These are phyloP conservation scores for Myxocyprinus asiaticus DNA, from an alignment of 2,113 vertebrate genomes.

Conservation along the genomic window DNA sequence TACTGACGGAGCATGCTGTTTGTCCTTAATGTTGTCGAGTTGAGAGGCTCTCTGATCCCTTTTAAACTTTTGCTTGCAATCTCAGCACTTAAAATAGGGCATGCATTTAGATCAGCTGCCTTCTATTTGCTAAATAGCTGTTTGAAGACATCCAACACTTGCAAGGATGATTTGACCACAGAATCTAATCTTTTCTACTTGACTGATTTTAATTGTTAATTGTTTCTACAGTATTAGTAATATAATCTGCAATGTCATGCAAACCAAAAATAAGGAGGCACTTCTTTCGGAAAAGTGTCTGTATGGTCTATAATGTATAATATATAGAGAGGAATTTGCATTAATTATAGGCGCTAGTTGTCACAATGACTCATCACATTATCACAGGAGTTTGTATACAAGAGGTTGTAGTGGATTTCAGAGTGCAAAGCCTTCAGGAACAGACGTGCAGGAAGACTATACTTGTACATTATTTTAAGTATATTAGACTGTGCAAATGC, in stretches of 20 bases:
- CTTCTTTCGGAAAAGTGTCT: background rate
- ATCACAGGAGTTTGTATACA: background rate
- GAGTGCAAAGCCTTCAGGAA: background rate
- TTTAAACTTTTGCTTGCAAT: background rate
- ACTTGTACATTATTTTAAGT: too few relatives aligned
- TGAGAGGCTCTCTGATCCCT: background rate
- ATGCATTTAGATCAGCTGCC: conserved; percentile 22
- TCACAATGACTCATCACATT: conserved; percentile 6
- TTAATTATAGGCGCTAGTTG: background rate
- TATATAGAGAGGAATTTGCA: background rate
- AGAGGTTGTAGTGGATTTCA: background rate
- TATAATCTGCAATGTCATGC: conserved; percentile 10
- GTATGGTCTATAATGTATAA: background rate
- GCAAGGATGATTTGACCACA: background rate
- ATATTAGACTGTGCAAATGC: too few relatives aligned
- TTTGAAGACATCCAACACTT: background rate
- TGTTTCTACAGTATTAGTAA: too few relatives aligned
- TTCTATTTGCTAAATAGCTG: conserved; percentile 6
- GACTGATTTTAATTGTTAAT: conserved; percentile 14
- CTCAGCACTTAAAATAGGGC: background rate
- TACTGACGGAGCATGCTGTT: background rate
- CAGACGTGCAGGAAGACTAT: background rate
- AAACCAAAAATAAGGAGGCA: too few relatives aligned
- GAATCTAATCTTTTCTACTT: background rate
- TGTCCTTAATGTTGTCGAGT: background rate